Conservation (phyloP, 2,113 vertebrate species). For the Leuciscus idus region DNA sequence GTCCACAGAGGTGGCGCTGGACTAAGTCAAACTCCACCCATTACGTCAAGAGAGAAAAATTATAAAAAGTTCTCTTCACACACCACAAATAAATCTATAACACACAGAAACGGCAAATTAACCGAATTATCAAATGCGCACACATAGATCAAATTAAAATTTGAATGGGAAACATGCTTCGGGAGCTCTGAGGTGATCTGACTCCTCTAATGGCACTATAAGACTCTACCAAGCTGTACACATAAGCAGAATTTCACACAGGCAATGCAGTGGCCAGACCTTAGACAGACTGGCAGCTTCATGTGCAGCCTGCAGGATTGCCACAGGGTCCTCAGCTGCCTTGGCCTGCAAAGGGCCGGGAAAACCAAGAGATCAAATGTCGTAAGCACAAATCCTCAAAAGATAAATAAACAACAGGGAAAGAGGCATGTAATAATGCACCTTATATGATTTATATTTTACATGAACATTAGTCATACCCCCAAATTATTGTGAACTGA, state of each 20-base stretch:
- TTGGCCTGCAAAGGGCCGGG: slow-evolving; percentile 69
- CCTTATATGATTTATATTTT: background rate
- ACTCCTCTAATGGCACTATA: background rate
- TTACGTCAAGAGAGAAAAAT: too few relatives aligned
- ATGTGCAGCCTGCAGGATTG: slow-evolving; percentile 75
- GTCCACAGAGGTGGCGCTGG: too few relatives aligned
- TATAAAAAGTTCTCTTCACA: background rate
- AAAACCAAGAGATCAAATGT: slow-evolving; percentile 21
- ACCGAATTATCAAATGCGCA: background rate
- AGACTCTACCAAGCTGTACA: background rate
- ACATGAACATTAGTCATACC: background rate
- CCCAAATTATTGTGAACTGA: background rate
- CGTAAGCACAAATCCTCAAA: background rate
- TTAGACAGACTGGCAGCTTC: slow-evolving; percentile 72
- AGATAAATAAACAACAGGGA: background rate
- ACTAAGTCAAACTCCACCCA: too few relatives aligned
- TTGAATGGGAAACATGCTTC: background rate
- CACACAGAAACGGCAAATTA: background rate
- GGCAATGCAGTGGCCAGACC: slow-evolving; percentile 70
- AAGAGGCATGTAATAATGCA: background rate
- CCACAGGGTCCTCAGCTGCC: slow-evolving; percentile 73
- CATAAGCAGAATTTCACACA: slow-evolving; percentile 46
- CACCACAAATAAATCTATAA: background rate
- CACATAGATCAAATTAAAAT: background rate
- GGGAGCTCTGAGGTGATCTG: background rate